Evolutionary conservation across 2,888 invertebrate species (phyloP).

Genomic region (Melinaea menophilus): DNA sequence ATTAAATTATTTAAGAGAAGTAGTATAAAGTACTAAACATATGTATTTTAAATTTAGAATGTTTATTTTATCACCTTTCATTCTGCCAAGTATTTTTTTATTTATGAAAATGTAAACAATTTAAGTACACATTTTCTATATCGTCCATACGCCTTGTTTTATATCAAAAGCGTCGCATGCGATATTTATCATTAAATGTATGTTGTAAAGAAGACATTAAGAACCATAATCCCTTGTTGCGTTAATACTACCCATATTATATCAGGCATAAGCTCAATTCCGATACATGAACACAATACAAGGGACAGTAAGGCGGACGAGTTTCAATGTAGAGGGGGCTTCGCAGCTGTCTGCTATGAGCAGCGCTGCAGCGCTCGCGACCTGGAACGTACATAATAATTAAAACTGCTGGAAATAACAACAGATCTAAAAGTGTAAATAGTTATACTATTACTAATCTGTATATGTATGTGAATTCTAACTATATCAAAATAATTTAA

Average conservation of each 20-base stretch:
- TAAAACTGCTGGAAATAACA: no score
- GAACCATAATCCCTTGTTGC: conserved; percentile 1
- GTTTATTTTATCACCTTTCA: background rate
- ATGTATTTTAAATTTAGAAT: background rate
- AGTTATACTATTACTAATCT: no score
- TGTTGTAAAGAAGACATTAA: background rate
- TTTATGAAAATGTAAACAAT: background rate
- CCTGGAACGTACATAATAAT: conserved; percentile 44
- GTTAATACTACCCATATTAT: background rate
- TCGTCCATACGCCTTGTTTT: background rate
- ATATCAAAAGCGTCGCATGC: background rate
- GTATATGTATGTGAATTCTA: no score
- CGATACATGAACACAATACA: conserved; percentile 5
- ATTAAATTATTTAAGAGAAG: no score
- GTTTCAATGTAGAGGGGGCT: conserved; percentile 27
- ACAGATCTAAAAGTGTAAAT: no score
- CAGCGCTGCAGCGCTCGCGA: conserved; percentile 66
- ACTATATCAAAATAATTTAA: no score
- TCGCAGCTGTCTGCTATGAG: conserved; percentile 59
- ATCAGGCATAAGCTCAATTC: conserved; percentile 4
- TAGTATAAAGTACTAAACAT: background rate
- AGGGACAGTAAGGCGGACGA: conserved; percentile 46
- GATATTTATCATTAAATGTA: background rate
- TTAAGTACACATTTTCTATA: background rate
- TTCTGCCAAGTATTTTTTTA: background rate